Conservation (phyloP, 2,888 invertebrate genomes). For the Habrosyne pyritoides region DNA sequence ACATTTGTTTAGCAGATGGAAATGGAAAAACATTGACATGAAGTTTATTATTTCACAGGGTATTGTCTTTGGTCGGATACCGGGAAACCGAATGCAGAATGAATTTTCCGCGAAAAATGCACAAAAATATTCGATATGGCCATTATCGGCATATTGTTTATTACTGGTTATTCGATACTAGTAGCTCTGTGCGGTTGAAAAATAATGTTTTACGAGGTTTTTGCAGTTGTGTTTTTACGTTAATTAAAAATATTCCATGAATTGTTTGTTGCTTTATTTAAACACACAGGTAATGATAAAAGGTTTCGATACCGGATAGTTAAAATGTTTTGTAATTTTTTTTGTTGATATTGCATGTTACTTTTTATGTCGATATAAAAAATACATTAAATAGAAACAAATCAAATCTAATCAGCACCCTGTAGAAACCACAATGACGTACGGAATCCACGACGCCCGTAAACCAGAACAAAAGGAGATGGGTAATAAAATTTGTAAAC, state of each 20-base stretch:
- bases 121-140: background rate
- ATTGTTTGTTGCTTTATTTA: too few species aligned
- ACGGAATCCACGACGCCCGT: conserved; percentile 37
- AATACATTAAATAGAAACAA: background rate
- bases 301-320: too few species aligned
- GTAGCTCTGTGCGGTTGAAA: background rate
- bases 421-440: conserved; percentile 31
- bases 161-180: background rate
- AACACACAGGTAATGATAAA: too few species aligned
- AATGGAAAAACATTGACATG: background rate
- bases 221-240: background rate
- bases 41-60: background rate
- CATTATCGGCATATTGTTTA: background rate
- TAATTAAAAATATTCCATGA: too few species aligned
- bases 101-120: background rate
- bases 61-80: background rate
- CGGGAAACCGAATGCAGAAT: background rate
- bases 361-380: background rate
- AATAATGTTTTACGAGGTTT: background rate
- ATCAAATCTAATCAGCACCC: conserved; percentile 20
- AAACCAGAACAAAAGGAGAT: conserved; percentile 68
- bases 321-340: too few species aligned
- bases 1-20: conserved; percentile 2
- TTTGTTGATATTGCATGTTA: too few species aligned
- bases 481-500: conserved; percentile 81